A percentile compares a stretch with the other conserved stretches of the same genome.
Evolutionary conservation across 1,140 invertebrate species (phyloP).

Genomic region (Brachionus rotundiformis): DNA sequence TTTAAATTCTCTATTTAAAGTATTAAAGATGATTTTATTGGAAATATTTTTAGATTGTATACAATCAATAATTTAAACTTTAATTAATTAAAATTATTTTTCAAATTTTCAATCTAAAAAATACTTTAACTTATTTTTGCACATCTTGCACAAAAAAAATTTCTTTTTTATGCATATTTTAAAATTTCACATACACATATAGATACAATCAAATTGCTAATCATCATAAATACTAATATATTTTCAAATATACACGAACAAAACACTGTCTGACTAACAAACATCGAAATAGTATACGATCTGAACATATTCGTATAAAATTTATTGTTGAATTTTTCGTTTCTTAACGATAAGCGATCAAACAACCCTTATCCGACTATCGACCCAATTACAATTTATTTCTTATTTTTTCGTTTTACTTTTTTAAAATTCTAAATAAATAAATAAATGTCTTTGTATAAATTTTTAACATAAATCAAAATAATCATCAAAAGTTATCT

Average conservation of each 20-base stretch:
- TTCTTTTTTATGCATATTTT: neutral
- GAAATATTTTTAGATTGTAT: no score
- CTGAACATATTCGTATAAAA: neutral
- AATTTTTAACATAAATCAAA: neutral
- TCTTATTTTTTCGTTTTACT: neutral
- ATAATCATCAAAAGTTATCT: neutral
- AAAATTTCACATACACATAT: neutral
- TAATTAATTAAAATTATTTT: no score
- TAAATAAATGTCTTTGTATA: neutral
- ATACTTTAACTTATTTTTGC: neutral
- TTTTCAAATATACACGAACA: conserved; percentile 9
- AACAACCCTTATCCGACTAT: neutral
- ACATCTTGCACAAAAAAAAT: neutral
- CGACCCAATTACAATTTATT: conserved; percentile 25
- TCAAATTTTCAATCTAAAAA: neutral
- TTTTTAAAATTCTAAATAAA: neutral
- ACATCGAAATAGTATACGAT: conserved; percentile 13
- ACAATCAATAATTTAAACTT: no score
- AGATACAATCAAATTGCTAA: neutral
- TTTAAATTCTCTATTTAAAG: no score
- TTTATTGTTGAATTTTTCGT: neutral
- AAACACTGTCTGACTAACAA: conserved; percentile 1
- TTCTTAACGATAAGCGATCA: conserved; percentile 19
- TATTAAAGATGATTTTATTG: no score
- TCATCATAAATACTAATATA: conserved; percentile 11